These are phyloP conservation scores for Salminus brasiliensis DNA, from an alignment of 2,113 vertebrate genomes.

Conservation along the genomic window DNA sequence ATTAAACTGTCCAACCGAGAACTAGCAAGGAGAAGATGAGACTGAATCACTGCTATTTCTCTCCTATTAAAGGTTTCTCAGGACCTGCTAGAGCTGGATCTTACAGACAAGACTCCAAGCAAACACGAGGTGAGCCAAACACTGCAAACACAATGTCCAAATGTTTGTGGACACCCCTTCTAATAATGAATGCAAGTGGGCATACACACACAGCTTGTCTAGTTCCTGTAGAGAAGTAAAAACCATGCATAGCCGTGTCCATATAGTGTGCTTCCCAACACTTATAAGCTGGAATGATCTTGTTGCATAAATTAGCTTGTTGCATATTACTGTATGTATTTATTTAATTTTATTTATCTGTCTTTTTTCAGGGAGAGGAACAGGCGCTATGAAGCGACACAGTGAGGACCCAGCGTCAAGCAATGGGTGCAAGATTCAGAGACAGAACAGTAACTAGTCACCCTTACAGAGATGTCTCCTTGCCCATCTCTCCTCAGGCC, in stretches of 20 bases:
- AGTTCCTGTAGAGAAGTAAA: too few species aligned
- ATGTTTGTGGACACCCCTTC: not conserved
- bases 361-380: slow-evolving; percentile 1
- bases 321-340: not conserved
- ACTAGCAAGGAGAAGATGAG: too few species aligned
- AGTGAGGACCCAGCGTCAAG: slow-evolving; percentile 60
- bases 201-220: too few species aligned
- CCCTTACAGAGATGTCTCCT: not conserved
- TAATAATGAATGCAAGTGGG: too few species aligned
- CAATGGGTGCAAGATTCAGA: slow-evolving; percentile 69
- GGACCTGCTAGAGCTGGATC: slow-evolving; percentile 47
- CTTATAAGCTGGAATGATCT: too few species aligned
- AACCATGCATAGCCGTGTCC: too few species aligned
- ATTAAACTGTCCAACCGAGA: too few species aligned
- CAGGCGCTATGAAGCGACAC: slow-evolving; percentile 66
- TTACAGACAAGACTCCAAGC: slow-evolving; percentile 59
- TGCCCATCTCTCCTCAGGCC: not conserved
- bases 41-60: not conserved
- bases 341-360: not conserved
- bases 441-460: slow-evolving; percentile 62
- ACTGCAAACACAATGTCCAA: too few species aligned
- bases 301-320: too few species aligned
- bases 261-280: too few species aligned
- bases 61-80: not conserved
- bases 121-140: slow-evolving; percentile 61